A percentile compares a stretch with the other conserved stretches of the same genome.
These are phyloP conservation scores for Drosophila percnosoma DNA, from an alignment of 2,888 invertebrate species.

Conservation along the genomic window DNA sequence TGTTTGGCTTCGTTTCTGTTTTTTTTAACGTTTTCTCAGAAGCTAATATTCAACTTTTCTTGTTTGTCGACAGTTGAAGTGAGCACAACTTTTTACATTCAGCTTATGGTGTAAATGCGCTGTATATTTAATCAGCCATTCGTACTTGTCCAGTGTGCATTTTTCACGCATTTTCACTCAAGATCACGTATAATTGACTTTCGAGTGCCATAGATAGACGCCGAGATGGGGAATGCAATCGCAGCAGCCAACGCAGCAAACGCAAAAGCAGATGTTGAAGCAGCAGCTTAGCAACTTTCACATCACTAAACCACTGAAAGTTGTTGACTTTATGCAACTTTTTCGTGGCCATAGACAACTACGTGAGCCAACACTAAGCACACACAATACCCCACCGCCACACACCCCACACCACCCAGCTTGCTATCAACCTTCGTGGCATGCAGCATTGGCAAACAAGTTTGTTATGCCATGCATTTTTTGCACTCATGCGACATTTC, in stretches of 20 bases:
- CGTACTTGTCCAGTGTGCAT: constrained; percentile 20
- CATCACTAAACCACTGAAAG: constrained; percentile 78
- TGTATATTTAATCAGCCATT: constrained; percentile 10
- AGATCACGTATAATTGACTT: constrained; percentile 73
- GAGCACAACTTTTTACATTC: not conserved
- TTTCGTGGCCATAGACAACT: constrained; percentile 78
- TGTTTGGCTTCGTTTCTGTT: not conserved
- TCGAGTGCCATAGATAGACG: constrained; percentile 41
- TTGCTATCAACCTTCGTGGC: not conserved
- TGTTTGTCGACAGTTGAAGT: not conserved
- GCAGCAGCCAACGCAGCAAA: not conserved
- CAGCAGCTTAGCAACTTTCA: constrained; percentile 73
- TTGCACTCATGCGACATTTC: constrained; percentile 71
- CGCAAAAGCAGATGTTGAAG: constrained; percentile 24
- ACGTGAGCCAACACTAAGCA: constrained; percentile 55
- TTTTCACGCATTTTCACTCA: constrained; percentile 58
- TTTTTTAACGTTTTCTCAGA: not conserved
- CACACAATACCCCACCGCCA: not conserved
- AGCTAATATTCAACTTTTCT: not conserved
- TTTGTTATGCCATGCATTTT: constrained; percentile 74
- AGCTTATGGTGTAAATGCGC: not conserved
- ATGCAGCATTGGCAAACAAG: constrained; percentile 62
- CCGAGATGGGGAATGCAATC: not conserved
- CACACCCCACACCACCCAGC: not conserved
- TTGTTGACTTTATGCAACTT: constrained; percentile 80